A percentile compares a stretch with the other conserved stretches of the same genome.
Conservation (phyloP, 2,888 invertebrate species). For the Barypeithes pellucidus region DNA sequence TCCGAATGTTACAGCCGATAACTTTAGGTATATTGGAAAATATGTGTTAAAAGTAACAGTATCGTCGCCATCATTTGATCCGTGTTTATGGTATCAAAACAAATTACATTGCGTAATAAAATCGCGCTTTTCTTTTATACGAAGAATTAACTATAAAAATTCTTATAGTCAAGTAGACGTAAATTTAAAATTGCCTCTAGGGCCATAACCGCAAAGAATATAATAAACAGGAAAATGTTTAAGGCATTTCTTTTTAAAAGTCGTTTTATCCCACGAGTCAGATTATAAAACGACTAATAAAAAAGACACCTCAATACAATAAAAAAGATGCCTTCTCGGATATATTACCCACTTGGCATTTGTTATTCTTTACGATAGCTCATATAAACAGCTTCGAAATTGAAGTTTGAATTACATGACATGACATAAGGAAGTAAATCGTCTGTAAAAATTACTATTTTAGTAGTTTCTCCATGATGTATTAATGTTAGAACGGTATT, state of each 20-base stretch:
- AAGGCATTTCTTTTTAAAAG: constrained; percentile 66
- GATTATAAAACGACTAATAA: constrained; percentile 67
- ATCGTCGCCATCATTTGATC: constrained; percentile 46
- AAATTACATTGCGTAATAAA: constrained; percentile 60
- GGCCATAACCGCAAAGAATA: constrained; percentile 65
- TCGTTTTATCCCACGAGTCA: constrained; percentile 63
- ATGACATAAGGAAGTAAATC: constrained; percentile 53
- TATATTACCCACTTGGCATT: constrained; percentile 65
- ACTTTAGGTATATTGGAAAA: constrained; percentile 42
- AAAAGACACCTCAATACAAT: constrained; percentile 66
- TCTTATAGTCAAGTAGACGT: constrained; percentile 64
- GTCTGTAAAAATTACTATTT: constrained; percentile 32
- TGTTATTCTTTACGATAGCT: constrained; percentile 62
- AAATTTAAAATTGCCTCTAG: constrained; percentile 64
- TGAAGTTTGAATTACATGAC: constrained; percentile 52
- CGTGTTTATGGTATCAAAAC: constrained; percentile 54
- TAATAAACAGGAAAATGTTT: constrained; percentile 66
- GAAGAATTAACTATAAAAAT: constrained; percentile 65
- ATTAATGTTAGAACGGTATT: constrained; percentile 9
- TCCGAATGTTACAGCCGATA: constrained; percentile 34
- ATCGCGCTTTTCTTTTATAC: constrained; percentile 58
- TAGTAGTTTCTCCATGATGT: constrained; percentile 11
- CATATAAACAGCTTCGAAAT: constrained; percentile 59
- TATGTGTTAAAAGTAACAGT: constrained; percentile 42
- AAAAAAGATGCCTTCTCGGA: constrained; percentile 63